Evolutionary conservation across 1,140 invertebrate species (phyloP).

Genomic region (Zaprionus gabonicus): DNA sequence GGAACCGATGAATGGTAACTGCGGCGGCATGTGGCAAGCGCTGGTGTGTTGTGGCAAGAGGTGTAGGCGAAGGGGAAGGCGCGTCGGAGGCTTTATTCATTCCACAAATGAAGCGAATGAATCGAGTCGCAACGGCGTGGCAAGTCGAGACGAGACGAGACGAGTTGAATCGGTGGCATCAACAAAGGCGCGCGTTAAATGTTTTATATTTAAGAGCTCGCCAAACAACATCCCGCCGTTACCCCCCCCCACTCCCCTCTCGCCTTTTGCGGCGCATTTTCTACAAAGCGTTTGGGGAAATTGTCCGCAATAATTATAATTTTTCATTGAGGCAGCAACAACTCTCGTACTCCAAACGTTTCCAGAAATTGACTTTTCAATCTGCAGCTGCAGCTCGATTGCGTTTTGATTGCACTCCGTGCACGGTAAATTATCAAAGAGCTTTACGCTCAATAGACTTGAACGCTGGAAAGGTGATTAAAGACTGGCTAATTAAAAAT

Average conservation of each 20-base stretch:
- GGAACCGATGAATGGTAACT: slow-evolving; percentile 40
- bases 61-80: neutral
- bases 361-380: slow-evolving; percentile 58
- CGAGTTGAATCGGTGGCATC: slow-evolving; percentile 44
- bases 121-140: slow-evolving; percentile 27
- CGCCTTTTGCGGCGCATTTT: slow-evolving; percentile 22
- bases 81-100: slow-evolving; percentile 58
- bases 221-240: slow-evolving; percentile 44
- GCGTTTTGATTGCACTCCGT: slow-evolving; percentile 47
- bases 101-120: slow-evolving; percentile 75
- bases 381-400: slow-evolving; percentile 28
- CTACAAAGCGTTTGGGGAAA: slow-evolving; percentile 19
- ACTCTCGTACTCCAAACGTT: slow-evolving; percentile 41
- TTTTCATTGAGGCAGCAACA: slow-evolving; percentile 72
- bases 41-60: neutral
- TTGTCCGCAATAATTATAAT: slow-evolving; percentile 73
- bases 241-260: slow-evolving; percentile 14
- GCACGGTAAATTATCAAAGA: neutral
- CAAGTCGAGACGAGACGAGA: slow-evolving; percentile 24
- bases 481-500: neutral
- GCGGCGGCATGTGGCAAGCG: slow-evolving; percentile 11
- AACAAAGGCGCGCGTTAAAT: slow-evolving; percentile 76
- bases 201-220: slow-evolving; percentile 79
- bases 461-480: neutral
- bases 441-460: neutral